Percentiles rank a stretch among this genome's conserved stretches.
These are phyloP conservation scores for Eurypyga helias DNA, from an alignment of 2,113 vertebrate genomes.

Conservation along the genomic window DNA sequence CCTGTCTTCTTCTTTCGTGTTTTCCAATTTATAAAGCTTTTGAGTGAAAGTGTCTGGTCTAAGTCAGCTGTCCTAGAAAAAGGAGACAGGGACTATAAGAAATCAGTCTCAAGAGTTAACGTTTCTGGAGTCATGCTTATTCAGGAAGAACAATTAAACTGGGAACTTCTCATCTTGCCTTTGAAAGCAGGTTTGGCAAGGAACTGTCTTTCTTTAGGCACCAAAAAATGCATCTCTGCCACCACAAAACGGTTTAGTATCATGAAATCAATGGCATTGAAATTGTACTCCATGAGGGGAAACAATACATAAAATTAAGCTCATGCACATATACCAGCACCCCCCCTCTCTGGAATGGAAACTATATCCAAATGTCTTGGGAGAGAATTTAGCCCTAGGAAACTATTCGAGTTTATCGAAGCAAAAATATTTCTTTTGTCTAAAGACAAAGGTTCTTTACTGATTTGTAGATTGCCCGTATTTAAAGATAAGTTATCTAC, in stretches of 20 bases:
- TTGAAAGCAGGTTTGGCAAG: neutral
- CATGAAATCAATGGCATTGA: neutral
- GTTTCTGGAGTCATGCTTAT: neutral
- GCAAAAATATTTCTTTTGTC: constrained; percentile 28
- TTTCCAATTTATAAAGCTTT: neutral
- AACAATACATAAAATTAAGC: neutral
- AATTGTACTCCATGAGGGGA: neutral
- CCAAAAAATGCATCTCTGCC: neutral
- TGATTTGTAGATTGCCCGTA: neutral
- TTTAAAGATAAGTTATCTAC: neutral
- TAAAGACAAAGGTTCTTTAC: neutral
- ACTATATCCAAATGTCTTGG: neutral
- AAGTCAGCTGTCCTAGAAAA: neutral
- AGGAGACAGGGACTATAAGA: neutral
- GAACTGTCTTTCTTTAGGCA: neutral
- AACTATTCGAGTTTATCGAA: neutral
- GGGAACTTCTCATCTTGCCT: neutral
- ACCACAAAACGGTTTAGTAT: neutral
- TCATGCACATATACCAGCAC: neutral
- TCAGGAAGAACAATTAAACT: neutral
- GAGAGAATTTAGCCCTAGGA: neutral
- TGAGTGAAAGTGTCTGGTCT: neutral
- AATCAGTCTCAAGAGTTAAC: neutral
- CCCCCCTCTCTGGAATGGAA: neutral
- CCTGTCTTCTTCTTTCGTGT: neutral